Conservation (phyloP, 1,140 invertebrate genomes). For the Phymorhynchus buccinoides region DNA sequence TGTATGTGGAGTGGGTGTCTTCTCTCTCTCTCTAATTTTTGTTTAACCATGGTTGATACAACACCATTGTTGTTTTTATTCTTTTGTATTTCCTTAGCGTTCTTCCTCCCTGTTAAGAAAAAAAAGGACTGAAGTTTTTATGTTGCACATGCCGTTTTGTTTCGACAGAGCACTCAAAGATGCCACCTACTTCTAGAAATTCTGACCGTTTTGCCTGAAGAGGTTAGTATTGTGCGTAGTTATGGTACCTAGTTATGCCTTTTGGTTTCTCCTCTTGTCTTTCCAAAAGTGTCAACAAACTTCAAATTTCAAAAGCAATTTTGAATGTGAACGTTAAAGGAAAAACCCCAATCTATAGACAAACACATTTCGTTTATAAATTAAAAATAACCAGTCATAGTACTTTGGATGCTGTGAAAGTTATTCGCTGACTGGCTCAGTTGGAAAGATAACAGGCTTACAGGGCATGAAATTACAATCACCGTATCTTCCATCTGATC, state of each 20-base stretch:
- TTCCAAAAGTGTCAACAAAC: neutral
- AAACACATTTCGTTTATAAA: too few relatives aligned
- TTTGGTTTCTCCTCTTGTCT: slow-evolving; percentile 1
- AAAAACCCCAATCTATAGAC: neutral
- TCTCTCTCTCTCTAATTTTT: slow-evolving; percentile 16
- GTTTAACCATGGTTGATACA: slow-evolving; percentile 8
- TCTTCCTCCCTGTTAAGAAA: slow-evolving; percentile 24
- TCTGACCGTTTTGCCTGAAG: slow-evolving; percentile 85
- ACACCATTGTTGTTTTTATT: neutral
- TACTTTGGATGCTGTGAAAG: neutral
- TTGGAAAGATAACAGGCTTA: slow-evolving; percentile 7
- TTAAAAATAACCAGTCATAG: too few relatives aligned
- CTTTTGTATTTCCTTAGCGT: slow-evolving; percentile 22
- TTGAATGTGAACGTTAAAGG: neutral
- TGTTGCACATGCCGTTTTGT: slow-evolving; percentile 33
- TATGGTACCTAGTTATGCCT: slow-evolving; percentile 10
- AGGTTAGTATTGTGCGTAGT: slow-evolving; percentile 76
- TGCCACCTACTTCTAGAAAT: slow-evolving; percentile 81
- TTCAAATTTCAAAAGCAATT: neutral
- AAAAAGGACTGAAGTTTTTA: slow-evolving; percentile 28
- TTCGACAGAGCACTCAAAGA: slow-evolving; percentile 59
- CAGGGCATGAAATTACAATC: slow-evolving; percentile 24
- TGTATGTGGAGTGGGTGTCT: slow-evolving; percentile 23
- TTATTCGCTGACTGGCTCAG: neutral
- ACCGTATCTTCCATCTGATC: neutral